Base-by-base conservation (phyloP, 2,888 invertebrate genomes). In the Ormyrus thymus region DNA sequence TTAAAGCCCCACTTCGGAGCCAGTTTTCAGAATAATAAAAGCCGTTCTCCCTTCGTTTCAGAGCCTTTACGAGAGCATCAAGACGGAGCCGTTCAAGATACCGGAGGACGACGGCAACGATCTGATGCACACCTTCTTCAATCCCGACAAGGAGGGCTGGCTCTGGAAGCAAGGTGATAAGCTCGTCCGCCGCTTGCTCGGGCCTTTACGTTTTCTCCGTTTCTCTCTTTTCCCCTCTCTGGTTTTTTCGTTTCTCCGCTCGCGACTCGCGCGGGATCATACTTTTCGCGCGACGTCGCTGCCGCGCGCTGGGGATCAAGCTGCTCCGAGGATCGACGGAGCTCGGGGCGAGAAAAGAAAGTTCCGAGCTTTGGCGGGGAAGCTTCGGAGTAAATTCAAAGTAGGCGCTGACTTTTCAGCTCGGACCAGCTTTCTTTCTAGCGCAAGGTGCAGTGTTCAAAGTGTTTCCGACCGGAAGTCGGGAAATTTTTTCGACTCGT, bases 81-180 rank as follows among this genome's bases (percentile, higher is more conserved):
- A 98, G 92, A 98, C 98, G 83, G 98, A 99, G 91, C 98, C 99
- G 56, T 99, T 99, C 92, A 99, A 99, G 92, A 99, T 99, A 87
- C 98, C 99, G 7, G 98, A 98, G 91, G 99, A 99, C 91, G 98
- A 99, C 92, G 98, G 98, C 80, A 98, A 98, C 92, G 98, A 99
- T 92, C 93, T 98, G 89, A 98, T 98, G 98, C 98, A 98, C 91
- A 98, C 98, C 58, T 99, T 99, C 93, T 99, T 99, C 93, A 98
- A 99, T 91, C 98, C 98, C 0, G 98, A 98, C 91, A 97, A 98
- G 90, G 98, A 99, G 91, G 98, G 98, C 64, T 98, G 98, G 98
- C 93, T 98, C 71, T 98, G 97, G 97, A 98, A 98, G 90, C 98
- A 98, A 93, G 98, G 98, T 93, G 87, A 87, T 64, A 61, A 62